phyloP scores from a whole-genome alignment of 2,888 invertebrate species.

The Schizaphis graminum region DNA sequence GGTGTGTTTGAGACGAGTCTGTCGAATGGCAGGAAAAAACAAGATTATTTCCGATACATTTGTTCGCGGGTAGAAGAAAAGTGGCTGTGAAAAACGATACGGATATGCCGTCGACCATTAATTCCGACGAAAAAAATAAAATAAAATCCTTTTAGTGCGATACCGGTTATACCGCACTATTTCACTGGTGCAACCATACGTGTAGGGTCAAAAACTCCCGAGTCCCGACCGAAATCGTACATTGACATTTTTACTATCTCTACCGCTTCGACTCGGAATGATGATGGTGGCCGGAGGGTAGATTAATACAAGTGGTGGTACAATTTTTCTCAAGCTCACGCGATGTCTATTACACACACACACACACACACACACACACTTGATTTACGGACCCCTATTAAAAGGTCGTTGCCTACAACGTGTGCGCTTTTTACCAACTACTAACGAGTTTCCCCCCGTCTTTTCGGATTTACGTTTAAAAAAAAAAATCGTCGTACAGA shows the following conservation, averaged over 20 bases:
- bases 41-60: slow-evolving; percentile 23
- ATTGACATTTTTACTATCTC: slow-evolving; percentile 3
- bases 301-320: neutral
- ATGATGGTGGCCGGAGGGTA: neutral
- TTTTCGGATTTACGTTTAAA: neutral
- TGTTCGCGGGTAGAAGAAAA: neutral
- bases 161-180: slow-evolving; percentile 9
- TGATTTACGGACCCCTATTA: neutral
- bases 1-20: neutral
- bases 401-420: neutral
- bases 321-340: neutral
- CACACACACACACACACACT: neutral
- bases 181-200: slow-evolving; percentile 1
- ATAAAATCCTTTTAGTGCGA: neutral
- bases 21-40: neutral
- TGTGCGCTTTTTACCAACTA: neutral
- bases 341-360: neutral
- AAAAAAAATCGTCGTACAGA: neutral
- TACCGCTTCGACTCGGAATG: neutral
- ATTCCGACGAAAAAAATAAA: neutral
- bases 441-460: neutral
- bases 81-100: slow-evolving; percentile 17
- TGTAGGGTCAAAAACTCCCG: neutral
- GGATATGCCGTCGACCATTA: slow-evolving; percentile 5
- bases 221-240: neutral